Percentiles rank a stretch among this genome's conserved stretches.
These are phyloP conservation scores for Halictus rubicundus DNA, from an alignment of 1,140 invertebrate species.

Conservation along the genomic window DNA sequence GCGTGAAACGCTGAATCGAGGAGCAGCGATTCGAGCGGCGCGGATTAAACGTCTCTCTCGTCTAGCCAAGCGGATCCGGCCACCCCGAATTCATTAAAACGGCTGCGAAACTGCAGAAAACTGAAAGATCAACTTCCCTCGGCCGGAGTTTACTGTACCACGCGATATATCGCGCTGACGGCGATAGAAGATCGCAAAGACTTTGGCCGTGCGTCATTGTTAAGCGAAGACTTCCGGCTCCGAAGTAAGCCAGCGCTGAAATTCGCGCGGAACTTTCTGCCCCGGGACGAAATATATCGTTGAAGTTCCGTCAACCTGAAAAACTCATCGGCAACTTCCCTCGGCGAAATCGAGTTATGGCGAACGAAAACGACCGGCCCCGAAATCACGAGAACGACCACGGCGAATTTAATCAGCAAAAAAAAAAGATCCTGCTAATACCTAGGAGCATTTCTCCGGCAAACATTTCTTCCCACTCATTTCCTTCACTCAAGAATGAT, in stretches of 20 bases:
- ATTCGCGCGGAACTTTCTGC: constrained; percentile 50
- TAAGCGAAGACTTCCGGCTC: constrained; percentile 51
- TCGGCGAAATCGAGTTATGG: constrained; percentile 31
- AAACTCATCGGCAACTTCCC: constrained; percentile 47
- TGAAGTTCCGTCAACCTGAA: constrained; percentile 51
- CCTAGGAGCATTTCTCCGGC: too few relatives aligned
- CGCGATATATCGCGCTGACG: not conserved
- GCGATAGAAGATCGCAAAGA: constrained; percentile 14
- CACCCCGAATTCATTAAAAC: constrained; percentile 10
- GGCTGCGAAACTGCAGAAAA: not conserved
- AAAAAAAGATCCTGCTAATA: too few relatives aligned
- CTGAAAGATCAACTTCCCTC: constrained; percentile 4
- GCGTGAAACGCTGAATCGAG: too few relatives aligned
- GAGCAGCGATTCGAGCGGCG: too few relatives aligned
- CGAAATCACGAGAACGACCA: constrained; percentile 4
- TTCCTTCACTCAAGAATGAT: too few relatives aligned
- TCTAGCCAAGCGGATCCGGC: not conserved
- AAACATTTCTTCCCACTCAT: too few relatives aligned
- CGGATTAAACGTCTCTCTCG: not conserved
- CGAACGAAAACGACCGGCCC: not conserved
- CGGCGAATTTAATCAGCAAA: not conserved
- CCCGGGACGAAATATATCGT: constrained; percentile 48
- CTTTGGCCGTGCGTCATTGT: constrained; percentile 56
- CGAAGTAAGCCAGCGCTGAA: constrained; percentile 47
- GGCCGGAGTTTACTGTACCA: constrained; percentile 2